Evolutionary conservation across 2,888 invertebrate species (phyloP).

Genomic region (Drosophila eohydei): DNA sequence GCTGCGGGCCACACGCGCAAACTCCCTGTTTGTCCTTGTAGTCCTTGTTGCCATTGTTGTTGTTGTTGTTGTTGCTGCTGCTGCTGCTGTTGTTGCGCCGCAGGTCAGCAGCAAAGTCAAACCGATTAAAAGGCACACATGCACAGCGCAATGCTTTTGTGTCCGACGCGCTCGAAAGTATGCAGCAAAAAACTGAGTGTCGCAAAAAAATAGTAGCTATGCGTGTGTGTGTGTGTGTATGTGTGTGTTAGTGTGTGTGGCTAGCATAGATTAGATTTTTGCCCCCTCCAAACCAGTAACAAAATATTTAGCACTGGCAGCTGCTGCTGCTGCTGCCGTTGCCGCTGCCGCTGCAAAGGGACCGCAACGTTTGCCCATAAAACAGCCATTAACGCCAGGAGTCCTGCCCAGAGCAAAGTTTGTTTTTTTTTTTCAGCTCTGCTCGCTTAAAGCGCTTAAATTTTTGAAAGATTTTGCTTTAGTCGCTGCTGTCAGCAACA

Average conservation of each 20-base stretch:
- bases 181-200: constrained; percentile 59
- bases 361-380: constrained; percentile 77
- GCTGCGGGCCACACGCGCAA: constrained; percentile 65
- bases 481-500: constrained; percentile 83
- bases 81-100: constrained; percentile 39
- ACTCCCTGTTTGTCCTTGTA: constrained; percentile 51
- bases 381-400: constrained; percentile 82
- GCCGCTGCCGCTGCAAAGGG: constrained; percentile 55
- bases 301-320: constrained; percentile 68
- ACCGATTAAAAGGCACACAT: constrained; percentile 67
- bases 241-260: constrained; percentile 21
- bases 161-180: constrained; percentile 62
- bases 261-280: constrained; percentile 77
- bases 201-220: constrained; percentile 50
- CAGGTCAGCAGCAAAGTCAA: constrained; percentile 77
- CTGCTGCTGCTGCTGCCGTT: constrained; percentile 42
- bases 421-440: constrained; percentile 12
- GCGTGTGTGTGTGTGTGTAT: constrained; percentile 31
- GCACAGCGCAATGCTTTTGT: constrained; percentile 62
- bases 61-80: constrained; percentile 7
- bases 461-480: constrained; percentile 26
- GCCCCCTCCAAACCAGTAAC: constrained; percentile 20
- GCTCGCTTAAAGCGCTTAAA: constrained; percentile 67
- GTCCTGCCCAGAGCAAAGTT: constrained; percentile 27
- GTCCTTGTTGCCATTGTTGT: constrained; percentile 25